These are phyloP conservation scores for Lithobius niger DNA, from an alignment of 1,140 invertebrate species.

Conservation along the genomic window DNA sequence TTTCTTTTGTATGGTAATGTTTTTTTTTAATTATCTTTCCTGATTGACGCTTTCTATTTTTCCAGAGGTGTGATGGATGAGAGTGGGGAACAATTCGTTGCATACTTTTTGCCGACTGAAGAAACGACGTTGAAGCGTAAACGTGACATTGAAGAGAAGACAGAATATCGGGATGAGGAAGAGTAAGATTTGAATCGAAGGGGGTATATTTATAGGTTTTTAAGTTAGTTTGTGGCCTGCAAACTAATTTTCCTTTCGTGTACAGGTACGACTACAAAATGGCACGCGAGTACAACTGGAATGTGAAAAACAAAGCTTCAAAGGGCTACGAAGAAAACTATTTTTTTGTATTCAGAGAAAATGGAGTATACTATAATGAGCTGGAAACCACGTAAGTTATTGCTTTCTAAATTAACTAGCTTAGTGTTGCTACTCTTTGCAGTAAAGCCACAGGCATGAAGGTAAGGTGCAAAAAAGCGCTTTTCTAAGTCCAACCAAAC, in stretches of 20 bases:
- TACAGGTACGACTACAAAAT: conserved; percentile 78
- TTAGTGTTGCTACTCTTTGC: too few relatives aligned
- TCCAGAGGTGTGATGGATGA: conserved; percentile 90
- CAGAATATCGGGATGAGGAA: conserved; percentile 82
- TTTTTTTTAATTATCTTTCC: background rate
- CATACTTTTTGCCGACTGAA: conserved; percentile 91
- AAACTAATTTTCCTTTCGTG: conserved; percentile 5
- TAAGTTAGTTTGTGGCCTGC: background rate
- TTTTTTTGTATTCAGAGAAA: conserved; percentile 84
- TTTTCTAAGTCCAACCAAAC: too few relatives aligned
- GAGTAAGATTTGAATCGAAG: conserved; percentile 44
- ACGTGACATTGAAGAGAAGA: conserved; percentile 54
- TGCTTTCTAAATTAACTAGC: background rate
- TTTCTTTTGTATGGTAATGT: background rate
- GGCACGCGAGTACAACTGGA: conserved; percentile 94
- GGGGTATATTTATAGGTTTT: background rate
- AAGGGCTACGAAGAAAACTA: conserved; percentile 98
- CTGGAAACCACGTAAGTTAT: conserved; percentile 65
- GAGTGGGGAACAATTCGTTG: conserved; percentile 96
- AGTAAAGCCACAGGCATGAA: too few relatives aligned
- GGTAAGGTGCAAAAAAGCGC: too few relatives aligned
- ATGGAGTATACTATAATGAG: conserved; percentile 90
- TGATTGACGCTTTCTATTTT: conserved; percentile 40
- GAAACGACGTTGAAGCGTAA: conserved; percentile 79
- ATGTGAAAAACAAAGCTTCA: conserved; percentile 94